phyloP scores from a whole-genome alignment of 2,797 vertebrate genomes.

The Helarctos malayanus region DNA sequence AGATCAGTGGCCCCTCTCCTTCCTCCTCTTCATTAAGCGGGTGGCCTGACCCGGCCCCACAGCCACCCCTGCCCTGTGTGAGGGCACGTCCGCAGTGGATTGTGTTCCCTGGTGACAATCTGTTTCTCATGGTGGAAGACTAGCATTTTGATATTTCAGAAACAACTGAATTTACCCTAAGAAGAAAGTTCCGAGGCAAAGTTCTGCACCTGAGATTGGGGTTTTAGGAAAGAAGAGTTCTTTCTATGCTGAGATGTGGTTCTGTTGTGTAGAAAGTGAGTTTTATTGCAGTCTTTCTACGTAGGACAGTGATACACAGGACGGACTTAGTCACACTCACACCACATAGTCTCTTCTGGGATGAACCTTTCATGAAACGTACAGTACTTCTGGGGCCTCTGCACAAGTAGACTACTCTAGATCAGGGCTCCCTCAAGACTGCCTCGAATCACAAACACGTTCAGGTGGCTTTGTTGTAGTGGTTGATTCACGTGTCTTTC shows the following conservation, averaged over 20 bases:
- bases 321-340: background rate
- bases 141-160: constrained; percentile 52
- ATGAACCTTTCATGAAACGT: constrained; percentile 22
- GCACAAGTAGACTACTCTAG: constrained; percentile 28
- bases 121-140: constrained; percentile 70
- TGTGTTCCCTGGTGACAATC: background rate
- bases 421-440: constrained; percentile 59
- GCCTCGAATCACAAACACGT: background rate
- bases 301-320: background rate
- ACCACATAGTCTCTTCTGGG: background rate
- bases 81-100: background rate
- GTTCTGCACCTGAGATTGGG: background rate
- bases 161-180: constrained; percentile 68
- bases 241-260: constrained; percentile 18
- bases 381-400: background rate
- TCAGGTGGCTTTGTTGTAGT: background rate
- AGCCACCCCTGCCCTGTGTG: background rate
- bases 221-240: constrained; percentile 35
- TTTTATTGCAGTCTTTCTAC: constrained; percentile 15
- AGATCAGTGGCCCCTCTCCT: background rate
- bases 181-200: background rate
- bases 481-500: background rate
- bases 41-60: background rate
- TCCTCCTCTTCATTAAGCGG: background rate
- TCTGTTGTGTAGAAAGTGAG: constrained; percentile 4